Base-by-base conservation (phyloP, 2,113 vertebrate genomes). In the Crotalus helleri region DNA sequence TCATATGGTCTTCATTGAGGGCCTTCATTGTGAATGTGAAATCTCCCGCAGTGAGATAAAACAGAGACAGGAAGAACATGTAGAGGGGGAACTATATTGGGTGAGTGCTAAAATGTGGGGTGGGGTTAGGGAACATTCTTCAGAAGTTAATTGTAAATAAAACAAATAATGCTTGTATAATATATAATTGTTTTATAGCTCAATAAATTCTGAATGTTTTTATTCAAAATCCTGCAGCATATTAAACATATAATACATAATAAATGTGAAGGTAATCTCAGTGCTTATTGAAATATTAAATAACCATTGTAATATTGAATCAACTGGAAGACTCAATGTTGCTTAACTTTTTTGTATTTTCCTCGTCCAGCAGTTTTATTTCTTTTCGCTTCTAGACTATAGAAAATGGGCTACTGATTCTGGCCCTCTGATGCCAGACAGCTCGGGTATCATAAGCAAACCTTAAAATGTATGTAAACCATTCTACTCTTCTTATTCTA, bases 171-270 rank as follows among this genome's bases (percentile, higher is more conserved):
- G 54, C 69, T 90, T 94, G 88, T 86, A 93, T 94, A 69, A 91
- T 0, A 0, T 33, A 69, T 93, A 64, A 49, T 95, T 94, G 39
- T 94, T 96, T 96, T 95, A 54, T 92, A 96, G 88, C 91, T 81
- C 29, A 58, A 23, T 69, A 39, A 54, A 90, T 58, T 91, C 93
- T 91, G 81, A 87, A 64, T n/a, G 55, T 64, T 90, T 88, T 94
- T 1, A 93, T 92, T 91, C 92, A 90, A 64, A 93, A 92, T 96
- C 93, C 92, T 95, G 93, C 95, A 95, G 53, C 89, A 69, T 92
- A 95, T 88, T 93, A 93, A 87, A 92, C 33, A 23, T 46, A 49
- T 92, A 92, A 59, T n/a, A n/a, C 33, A 90, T 85, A 46, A 93
- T 94, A 94, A 92, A 91, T 92, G 92, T 49, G 89, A 95, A 59